These are phyloP conservation scores for Halichoerus grypus DNA, from an alignment of 2,113 vertebrate species.

Conservation along the genomic window DNA sequence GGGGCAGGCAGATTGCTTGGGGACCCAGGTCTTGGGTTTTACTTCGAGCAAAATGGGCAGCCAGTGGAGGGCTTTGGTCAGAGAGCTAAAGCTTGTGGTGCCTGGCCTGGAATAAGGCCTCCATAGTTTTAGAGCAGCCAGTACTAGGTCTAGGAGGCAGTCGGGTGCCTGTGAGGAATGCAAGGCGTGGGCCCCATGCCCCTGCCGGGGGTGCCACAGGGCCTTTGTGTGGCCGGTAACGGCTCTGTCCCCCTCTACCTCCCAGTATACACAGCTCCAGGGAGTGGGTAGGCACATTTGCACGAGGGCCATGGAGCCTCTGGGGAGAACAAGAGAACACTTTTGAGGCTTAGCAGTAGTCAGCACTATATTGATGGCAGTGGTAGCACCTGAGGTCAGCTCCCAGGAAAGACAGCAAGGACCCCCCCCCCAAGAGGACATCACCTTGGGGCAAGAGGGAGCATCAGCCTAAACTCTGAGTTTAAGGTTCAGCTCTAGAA, in stretches of 20 bases:
- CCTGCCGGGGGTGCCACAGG: neutral
- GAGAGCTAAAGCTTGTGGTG: neutral
- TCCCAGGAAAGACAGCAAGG: neutral
- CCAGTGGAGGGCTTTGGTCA: neutral
- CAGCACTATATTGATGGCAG: neutral
- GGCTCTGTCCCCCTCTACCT: neutral
- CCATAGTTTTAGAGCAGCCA: neutral
- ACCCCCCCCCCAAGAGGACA: neutral
- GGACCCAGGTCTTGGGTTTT: neutral
- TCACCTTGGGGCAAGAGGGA: neutral
- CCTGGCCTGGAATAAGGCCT: neutral
- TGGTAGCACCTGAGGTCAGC: neutral
- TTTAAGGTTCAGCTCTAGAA: neutral
- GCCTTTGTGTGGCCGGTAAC: neutral
- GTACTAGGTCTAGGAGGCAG: neutral
- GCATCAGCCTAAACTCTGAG: neutral
- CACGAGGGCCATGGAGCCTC: neutral
- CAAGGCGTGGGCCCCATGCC: neutral
- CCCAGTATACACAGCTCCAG: neutral
- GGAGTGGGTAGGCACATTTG: neutral
- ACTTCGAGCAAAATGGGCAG: neutral
- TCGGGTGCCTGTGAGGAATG: neutral
- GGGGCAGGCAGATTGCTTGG: neutral
- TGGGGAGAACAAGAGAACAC: neutral
- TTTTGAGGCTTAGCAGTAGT: neutral